These are phyloP conservation scores for Monochamus saltuarius DNA, from an alignment of 1,140 invertebrate species.

Conservation along the genomic window DNA sequence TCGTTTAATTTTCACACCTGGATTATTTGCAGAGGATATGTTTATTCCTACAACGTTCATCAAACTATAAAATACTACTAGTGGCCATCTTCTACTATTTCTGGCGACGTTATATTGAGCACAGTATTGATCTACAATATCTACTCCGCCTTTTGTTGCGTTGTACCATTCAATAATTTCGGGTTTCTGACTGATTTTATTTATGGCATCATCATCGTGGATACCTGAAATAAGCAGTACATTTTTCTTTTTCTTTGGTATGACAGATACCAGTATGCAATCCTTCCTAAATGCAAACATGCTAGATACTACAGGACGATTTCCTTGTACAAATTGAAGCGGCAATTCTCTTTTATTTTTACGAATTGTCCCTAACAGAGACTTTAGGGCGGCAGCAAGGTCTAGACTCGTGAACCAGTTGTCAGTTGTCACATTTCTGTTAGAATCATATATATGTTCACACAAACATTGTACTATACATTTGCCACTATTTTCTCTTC, in stretches of 20 bases:
- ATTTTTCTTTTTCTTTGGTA: conserved; percentile 34
- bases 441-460: not conserved
- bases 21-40: not conserved
- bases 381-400: not conserved
- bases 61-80: conserved; percentile 42
- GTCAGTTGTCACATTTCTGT: conserved; percentile 9
- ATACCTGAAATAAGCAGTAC: conserved; percentile 37
- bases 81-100: conserved; percentile 38
- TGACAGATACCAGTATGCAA: conserved; percentile 37
- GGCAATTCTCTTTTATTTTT: conserved; percentile 18
- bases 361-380: conserved; percentile 7
- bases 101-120: conserved; percentile 28
- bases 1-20: not conserved
- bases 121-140: conserved; percentile 51
- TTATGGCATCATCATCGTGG: conserved; percentile 32
- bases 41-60: conserved; percentile 47
- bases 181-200: conserved; percentile 37
- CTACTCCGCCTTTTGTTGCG: conserved; percentile 40
- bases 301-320: conserved; percentile 10
- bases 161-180: conserved; percentile 44
- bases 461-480: not conserved
- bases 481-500: conserved; percentile 1
- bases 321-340: conserved; percentile 9
- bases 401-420: conserved; percentile 11
- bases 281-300: conserved; percentile 27